Conservation (phyloP, 2,888 invertebrate species). For the Cosmia pyralina region DNA sequence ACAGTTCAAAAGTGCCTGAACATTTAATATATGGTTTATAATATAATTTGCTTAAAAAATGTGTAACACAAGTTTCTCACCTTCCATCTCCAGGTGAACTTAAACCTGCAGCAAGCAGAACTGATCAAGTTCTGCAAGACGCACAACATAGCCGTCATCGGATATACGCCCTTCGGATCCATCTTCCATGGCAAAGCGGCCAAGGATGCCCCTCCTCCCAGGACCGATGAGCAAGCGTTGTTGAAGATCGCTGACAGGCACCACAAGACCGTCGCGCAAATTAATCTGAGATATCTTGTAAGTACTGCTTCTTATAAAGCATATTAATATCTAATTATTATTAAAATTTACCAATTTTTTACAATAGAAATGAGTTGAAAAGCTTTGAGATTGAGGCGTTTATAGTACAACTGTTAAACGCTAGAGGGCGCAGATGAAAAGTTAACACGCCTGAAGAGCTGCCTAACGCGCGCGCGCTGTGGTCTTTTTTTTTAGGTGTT, state of each 20-base stretch:
- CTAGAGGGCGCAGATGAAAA: no score
- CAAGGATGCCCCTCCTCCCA: slow-evolving; percentile 87
- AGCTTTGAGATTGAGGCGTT: neutral
- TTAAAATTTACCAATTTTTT: no score
- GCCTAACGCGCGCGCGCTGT: no score
- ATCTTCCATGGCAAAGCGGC: slow-evolving; percentile 83
- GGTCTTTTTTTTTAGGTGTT: no score
- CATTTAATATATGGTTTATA: no score
- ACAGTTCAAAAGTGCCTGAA: no score
- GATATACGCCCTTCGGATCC: slow-evolving; percentile 93
- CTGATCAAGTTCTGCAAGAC: slow-evolving; percentile 92
- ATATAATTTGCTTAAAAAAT: no score
- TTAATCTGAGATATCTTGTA: slow-evolving; percentile 92
- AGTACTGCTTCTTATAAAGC: slow-evolving; percentile 61
- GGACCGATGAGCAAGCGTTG: slow-evolving; percentile 89
- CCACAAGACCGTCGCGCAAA: slow-evolving; percentile 92
- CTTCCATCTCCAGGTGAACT: slow-evolving; percentile 82
- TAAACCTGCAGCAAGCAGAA: slow-evolving; percentile 93
- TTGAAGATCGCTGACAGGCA: slow-evolving; percentile 90
- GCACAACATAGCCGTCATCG: slow-evolving; percentile 92
- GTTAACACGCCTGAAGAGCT: no score
- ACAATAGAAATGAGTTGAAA: neutral
- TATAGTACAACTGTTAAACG: neutral
- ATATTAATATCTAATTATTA: no score
- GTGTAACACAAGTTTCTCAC: no score